A percentile compares a stretch with the other conserved stretches of the same genome.
Conservation (phyloP, 2,888 invertebrate species). For the Euplexia lucipara region DNA sequence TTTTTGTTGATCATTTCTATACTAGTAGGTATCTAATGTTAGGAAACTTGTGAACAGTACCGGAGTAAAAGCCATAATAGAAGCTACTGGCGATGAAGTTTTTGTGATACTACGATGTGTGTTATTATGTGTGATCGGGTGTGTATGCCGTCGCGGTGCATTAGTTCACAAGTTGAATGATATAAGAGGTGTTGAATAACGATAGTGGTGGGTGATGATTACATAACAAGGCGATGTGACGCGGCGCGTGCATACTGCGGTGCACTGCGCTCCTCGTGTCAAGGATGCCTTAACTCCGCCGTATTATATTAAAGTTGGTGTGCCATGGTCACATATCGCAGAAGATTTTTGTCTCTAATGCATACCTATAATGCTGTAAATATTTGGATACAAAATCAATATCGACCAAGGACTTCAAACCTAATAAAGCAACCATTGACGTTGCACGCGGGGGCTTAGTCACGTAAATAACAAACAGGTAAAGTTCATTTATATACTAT, state of each 20-base stretch:
- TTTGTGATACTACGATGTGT: conserved; percentile 39
- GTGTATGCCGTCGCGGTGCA: conserved; percentile 53
- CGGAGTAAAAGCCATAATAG: conserved; percentile 28
- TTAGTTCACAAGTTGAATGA: conserved; percentile 69
- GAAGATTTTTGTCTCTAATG: conserved; percentile 17
- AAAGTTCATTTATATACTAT: conserved; percentile 43
- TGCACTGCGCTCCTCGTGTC: conserved; percentile 77
- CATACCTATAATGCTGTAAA: conserved; percentile 3
- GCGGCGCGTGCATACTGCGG: conserved; percentile 70
- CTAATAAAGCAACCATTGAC: conserved; percentile 14
- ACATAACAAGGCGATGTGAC: conserved; percentile 77
- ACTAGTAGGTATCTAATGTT: conserved; percentile 30
- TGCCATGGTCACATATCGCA: conserved; percentile 78
- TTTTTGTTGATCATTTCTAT: conserved; percentile 73
- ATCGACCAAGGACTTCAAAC: background rate
- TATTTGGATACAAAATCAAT: conserved; percentile 3
- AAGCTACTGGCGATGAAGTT: conserved; percentile 23
- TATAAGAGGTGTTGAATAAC: conserved; percentile 77
- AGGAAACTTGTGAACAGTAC: conserved; percentile 26
- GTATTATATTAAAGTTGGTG: conserved; percentile 79
- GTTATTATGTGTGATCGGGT: conserved; percentile 43
- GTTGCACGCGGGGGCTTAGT: conserved; percentile 43
- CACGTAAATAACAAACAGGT: conserved; percentile 52
- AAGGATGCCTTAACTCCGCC: conserved; percentile 83
- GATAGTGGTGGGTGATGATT: conserved; percentile 79